phyloP scores from a whole-genome alignment of 2,113 vertebrate genomes.

The Rynchops niger region DNA sequence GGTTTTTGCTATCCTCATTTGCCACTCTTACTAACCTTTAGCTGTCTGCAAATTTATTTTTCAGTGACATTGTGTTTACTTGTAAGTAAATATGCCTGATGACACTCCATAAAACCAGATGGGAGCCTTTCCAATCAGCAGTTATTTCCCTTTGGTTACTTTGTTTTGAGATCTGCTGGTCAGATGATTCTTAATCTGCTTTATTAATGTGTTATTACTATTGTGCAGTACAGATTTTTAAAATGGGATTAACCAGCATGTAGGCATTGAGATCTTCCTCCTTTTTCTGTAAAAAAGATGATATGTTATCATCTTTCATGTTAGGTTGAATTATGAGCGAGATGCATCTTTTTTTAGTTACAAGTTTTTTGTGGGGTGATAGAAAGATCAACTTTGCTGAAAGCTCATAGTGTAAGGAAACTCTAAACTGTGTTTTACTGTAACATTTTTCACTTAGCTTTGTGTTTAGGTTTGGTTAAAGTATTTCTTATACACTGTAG shows the following conservation, averaged over 20 bases:
- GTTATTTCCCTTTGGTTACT: neutral
- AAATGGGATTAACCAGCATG: neutral
- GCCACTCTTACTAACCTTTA: neutral
- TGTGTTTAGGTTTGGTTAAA: conserved; percentile 6
- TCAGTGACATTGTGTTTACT: neutral
- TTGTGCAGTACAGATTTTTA: neutral
- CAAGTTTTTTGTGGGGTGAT: conserved; percentile 16
- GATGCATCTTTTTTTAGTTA: neutral
- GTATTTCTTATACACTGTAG: neutral
- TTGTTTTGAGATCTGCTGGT: neutral
- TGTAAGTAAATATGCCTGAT: neutral
- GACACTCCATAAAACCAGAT: neutral
- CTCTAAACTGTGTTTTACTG: conserved; percentile 5
- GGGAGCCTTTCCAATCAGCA: neutral
- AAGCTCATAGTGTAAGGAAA: neutral
- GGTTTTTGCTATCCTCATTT: neutral
- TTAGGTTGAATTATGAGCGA: neutral
- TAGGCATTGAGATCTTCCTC: neutral
- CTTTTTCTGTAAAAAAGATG: neutral
- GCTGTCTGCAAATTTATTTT: neutral
- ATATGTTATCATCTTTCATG: neutral
- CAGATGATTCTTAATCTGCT: neutral
- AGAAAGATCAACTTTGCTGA: neutral
- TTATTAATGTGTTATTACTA: neutral
- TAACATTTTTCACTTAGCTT: conserved; percentile 46